Evolutionary conservation across 2,797 vertebrate genomes (phyloP).

Genomic region (Labroides dimidiatus): DNA sequence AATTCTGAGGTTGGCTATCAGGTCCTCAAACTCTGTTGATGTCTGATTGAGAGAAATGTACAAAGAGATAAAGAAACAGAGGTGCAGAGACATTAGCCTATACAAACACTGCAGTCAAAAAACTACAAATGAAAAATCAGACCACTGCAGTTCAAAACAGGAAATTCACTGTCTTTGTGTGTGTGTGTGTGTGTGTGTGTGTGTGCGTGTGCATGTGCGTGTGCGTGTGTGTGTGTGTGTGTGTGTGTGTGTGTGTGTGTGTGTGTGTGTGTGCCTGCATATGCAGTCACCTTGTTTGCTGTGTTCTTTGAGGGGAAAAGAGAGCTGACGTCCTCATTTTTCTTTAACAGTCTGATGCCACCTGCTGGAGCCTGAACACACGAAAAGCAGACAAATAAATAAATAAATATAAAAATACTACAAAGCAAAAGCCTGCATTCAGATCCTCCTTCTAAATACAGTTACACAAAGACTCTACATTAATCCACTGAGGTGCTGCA

Average conservation of each 20-base stretch:
- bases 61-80: not conserved
- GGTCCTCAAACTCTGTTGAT: conserved; percentile 88
- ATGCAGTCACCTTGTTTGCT: conserved; percentile 71
- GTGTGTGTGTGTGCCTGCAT: not conserved
- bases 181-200: not conserved
- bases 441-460: too few relatives aligned
- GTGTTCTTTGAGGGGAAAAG: conserved; percentile 58
- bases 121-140: not conserved
- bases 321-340: conserved; percentile 86
- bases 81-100: not conserved
- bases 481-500: too few relatives aligned
- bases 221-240: not conserved
- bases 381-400: too few relatives aligned
- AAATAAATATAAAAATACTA: too few relatives aligned
- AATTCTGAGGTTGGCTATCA: conserved; percentile 91
- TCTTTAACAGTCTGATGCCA: conserved; percentile 90
- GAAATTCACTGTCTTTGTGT: not conserved
- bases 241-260: not conserved
- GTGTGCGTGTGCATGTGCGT: not conserved
- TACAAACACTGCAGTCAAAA: not conserved
- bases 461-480: too few relatives aligned
- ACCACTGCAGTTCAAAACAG: not conserved
- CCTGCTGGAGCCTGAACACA: conserved; percentile 79
- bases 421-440: too few relatives aligned
- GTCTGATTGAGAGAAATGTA: conserved; percentile 43